Evolutionary conservation across 1,140 invertebrate genomes (phyloP), one percentile per base, ranked within the genome.

Genomic region (Potamilus streckersoni): DNA sequence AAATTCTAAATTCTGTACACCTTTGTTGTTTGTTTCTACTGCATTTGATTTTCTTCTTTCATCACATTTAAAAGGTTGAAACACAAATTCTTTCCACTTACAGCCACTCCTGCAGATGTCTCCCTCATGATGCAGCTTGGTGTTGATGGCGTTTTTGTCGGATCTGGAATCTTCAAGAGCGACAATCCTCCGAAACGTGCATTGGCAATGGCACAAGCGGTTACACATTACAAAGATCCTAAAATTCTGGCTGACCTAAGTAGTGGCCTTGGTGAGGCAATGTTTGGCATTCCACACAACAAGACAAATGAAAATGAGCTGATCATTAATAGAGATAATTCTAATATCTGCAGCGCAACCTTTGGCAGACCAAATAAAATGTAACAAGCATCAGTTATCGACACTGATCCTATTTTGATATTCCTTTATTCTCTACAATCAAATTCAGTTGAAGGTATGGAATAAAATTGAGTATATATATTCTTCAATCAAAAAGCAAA

Each of bases 111-210:
- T 23, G 87, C 87, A 2, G 87, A 88, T 73, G 85, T 88, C 5
- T 86, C 87, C 14, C 71, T 88, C 14, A 67, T 88, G 79, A 86
- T 88, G 87, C 87, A 88, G 69, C 78, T 88, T 15, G 87, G 87
- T 15, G 85, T 87, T 11, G 87, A 86, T 71, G 85, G 86, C 16
- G 85, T 87, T 1, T 88, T 87, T 74, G 85, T 86, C 2, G 87
- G 84, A 3, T 88, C 87, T 16, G 87, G 87, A 14, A 86, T 88
- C 31, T 88, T 88, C 74, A 88, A 88, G 79, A 87, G 84, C 67
- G 78, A 73, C 16, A 79, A 84, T 58, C 87, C 87, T 11, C 49
- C 73, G 6, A 78, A 78, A 60, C 73, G 87, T 23, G 87, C 87
- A 19, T 71, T 74, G 20, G 85, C 85, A 63, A 87, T 88, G 85